Evolutionary conservation across 2,888 invertebrate genomes (phyloP), one percentile per base, ranked within the genome.

Genomic region (Crepidodera aurea): DNA sequence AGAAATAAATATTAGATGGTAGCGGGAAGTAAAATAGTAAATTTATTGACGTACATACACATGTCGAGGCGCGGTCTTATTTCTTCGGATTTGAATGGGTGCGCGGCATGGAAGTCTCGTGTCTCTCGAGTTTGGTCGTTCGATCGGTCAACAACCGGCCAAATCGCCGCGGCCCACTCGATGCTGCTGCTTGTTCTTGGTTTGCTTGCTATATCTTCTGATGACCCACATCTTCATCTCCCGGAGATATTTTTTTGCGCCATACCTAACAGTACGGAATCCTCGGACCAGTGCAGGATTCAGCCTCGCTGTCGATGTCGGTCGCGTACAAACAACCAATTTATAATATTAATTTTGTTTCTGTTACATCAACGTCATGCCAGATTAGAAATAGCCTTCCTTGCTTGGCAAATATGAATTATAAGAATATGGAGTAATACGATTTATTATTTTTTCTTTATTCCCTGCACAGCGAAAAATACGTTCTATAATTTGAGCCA

Each of bases 131-230:
- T 44, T 53, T 69, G 70, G 72, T 74, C 75, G 73, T 72, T 71
- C 72, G 73, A 68, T 71, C 78, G 78, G 78, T 78, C 78, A 78
- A 78, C 77, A 78, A 78, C 78, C 78, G 78, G 78, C 78, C 77
- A 78, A 77, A 78, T 77, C 77, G 74, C 69, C 69, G 71, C 75
- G 73, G 75, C 73, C 75, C 76, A 74, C 56, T 48, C 48, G 25
- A 27, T 40, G 19, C 22, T 29, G 34, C 22, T 37, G 34, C 39
- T 57, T 48, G 34, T 57, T 57, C 55, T 44, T 56, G 22, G 51
- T 29, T 40, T 19, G 18, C 53, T 53, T 39, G 48, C 48, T 29
- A 29, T 65, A 61, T 77, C 75, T 75, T 76, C 75, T 69, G 73
- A 72, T 78, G 64, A 66, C 68, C 68, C 59, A 66, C 66, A 65